Percentiles rank a stretch among this genome's conserved stretches.
These are phyloP conservation scores for Felis catus DNA, from an alignment of 2,113 vertebrate genomes.

Conservation along the genomic window DNA sequence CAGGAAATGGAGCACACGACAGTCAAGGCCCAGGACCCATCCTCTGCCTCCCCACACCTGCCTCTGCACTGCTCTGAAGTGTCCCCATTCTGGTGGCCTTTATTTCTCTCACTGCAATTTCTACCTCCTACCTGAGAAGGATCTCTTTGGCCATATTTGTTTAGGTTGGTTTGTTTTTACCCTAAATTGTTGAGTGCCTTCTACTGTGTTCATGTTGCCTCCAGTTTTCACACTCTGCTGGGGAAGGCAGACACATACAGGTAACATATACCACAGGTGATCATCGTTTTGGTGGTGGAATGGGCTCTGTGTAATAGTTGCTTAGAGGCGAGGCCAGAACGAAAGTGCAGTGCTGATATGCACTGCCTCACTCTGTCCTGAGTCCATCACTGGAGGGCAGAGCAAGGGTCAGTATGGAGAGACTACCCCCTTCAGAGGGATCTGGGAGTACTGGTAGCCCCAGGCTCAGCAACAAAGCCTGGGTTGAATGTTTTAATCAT, in stretches of 20 bases:
- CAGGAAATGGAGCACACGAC: background rate
- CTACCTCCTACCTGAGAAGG: conserved; percentile 10
- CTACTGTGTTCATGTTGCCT: background rate
- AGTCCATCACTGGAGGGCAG: background rate
- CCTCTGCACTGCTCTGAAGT: background rate
- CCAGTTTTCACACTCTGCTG: conserved; percentile 32
- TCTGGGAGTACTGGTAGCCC: background rate
- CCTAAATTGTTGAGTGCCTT: background rate
- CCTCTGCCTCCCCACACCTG: background rate
- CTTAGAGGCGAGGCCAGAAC: background rate
- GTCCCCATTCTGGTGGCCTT: background rate
- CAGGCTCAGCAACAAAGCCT: background rate
- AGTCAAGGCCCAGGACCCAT: background rate
- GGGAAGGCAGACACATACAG: background rate
- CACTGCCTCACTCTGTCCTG: background rate
- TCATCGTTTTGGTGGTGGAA: background rate
- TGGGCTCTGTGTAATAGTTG: background rate
- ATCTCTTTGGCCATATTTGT: conserved; percentile 18
- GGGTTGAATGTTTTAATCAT: background rate
- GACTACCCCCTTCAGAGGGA: background rate
- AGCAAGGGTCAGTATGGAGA: background rate
- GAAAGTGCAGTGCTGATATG: background rate
- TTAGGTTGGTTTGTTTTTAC: conserved; percentile 1
- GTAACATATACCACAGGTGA: background rate
- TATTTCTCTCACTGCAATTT: background rate